A percentile compares a stretch with the other conserved stretches of the same genome.
Conservation (phyloP, 2,888 invertebrate species). For the Andrena hattorfiana region DNA sequence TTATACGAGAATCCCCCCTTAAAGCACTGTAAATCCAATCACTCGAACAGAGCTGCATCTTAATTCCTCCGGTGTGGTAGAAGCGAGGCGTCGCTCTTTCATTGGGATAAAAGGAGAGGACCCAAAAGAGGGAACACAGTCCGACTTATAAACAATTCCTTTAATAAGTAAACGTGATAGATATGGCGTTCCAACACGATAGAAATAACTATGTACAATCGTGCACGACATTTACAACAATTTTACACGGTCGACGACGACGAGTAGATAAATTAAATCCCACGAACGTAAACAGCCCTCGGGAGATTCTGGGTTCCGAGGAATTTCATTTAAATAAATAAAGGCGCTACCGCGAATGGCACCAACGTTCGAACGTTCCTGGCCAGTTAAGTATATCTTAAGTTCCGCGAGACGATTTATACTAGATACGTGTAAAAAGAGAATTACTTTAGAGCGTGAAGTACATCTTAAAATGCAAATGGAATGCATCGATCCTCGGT, state of each 20-base stretch:
- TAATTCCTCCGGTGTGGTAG: too few species aligned
- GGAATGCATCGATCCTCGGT: conserved; percentile 74
- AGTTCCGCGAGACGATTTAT: not conserved
- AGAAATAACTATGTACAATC: conserved; percentile 77
- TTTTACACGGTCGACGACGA: conserved; percentile 60
- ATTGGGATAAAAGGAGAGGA: not conserved
- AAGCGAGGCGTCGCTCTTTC: not conserved
- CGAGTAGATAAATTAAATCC: conserved; percentile 37
- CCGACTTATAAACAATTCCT: conserved; percentile 69
- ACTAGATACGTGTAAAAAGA: conserved; percentile 60
- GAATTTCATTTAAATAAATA: conserved; percentile 59
- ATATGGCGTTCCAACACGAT: conserved; percentile 74
- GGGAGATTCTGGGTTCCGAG: not conserved
- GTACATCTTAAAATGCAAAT: conserved; percentile 74
- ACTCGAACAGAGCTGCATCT: too few species aligned
- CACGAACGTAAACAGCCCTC: conserved; percentile 16
- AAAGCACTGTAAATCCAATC: too few species aligned
- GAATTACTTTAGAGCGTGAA: conserved; percentile 30
- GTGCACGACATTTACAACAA: conserved; percentile 76
- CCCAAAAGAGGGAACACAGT: not conserved
- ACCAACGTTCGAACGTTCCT: conserved; percentile 7
- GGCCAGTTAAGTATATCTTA: conserved; percentile 21
- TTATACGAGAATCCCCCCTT: too few species aligned
- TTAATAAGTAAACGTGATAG: conserved; percentile 76
- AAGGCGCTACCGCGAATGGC: conserved; percentile 26